Percentiles rank a stretch among this genome's conserved stretches.
Conservation (phyloP, 2,888 invertebrate species). For the Microchrysa polita region DNA sequence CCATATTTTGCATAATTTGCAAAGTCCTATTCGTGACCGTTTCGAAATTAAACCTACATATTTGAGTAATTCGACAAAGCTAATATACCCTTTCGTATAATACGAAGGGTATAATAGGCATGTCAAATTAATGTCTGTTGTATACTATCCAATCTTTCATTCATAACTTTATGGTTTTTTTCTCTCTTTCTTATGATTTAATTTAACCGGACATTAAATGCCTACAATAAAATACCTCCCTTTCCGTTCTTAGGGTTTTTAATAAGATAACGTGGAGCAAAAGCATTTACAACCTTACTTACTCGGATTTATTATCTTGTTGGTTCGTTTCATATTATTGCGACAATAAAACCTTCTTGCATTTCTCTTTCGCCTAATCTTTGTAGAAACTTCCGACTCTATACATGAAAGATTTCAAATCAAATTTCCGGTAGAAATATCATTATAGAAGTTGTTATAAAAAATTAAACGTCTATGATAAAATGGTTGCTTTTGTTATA, state of each 20-base stretch:
- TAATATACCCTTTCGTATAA: too few relatives aligned
- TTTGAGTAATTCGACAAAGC: too few relatives aligned
- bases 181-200: too few relatives aligned
- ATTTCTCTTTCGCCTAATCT: background rate
- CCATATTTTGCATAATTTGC: too few relatives aligned
- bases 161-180: too few relatives aligned
- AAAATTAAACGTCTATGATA: background rate
- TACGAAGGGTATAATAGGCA: too few relatives aligned
- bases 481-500: too few relatives aligned
- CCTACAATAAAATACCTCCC: background rate
- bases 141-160: too few relatives aligned
- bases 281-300: background rate
- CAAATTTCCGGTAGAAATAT: background rate
- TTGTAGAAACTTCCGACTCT: background rate
- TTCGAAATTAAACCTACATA: too few relatives aligned
- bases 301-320: constrained; percentile 32
- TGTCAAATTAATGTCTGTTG: too few relatives aligned
- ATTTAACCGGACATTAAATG: background rate
- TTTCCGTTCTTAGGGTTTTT: background rate
- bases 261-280: background rate
- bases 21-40: too few relatives aligned
- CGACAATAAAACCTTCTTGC: background rate
- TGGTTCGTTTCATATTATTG: constrained; percentile 23
- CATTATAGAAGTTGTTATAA: background rate
- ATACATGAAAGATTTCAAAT: background rate